Percentiles rank a stretch among this genome's conserved stretches.
Evolutionary conservation across 2,888 invertebrate species (phyloP).

Genomic region (Plagodis dolabraria): DNA sequence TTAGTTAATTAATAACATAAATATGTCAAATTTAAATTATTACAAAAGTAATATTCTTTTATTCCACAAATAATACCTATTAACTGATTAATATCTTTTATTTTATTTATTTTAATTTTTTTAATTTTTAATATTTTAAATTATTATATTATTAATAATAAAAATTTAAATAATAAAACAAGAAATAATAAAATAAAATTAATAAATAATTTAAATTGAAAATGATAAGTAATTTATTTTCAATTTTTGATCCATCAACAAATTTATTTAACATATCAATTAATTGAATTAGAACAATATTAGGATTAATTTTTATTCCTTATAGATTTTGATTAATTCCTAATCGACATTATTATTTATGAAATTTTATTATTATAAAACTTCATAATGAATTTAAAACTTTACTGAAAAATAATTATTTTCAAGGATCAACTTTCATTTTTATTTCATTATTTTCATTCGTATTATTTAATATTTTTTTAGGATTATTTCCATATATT

Average conservation of each 20-base stretch:
- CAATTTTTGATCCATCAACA: conserved; percentile 87
- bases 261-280: conserved; percentile 78
- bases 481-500: conserved; percentile 89
- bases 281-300: conserved; percentile 86
- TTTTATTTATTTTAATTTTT: conserved; percentile 68
- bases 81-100: conserved; percentile 79
- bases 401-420: conserved; percentile 71
- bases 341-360: conserved; percentile 43
- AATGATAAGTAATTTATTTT: conserved; percentile 89
- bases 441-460: conserved; percentile 85
- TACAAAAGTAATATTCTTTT: conserved; percentile 84
- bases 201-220: conserved; percentile 72
- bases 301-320: conserved; percentile 80
- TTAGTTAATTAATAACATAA: conserved; percentile 82
- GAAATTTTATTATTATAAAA: conserved; percentile 74
- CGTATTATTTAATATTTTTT: conserved; percentile 88
- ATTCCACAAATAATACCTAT: conserved; percentile 89
- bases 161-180: conserved; percentile 47
- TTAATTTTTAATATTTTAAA: conserved; percentile 81
- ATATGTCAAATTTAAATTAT: conserved; percentile 89
- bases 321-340: conserved; percentile 82
- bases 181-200: conserved; percentile 38
- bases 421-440: conserved; percentile 80
- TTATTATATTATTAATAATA: conserved; percentile 69
- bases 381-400: conserved; percentile 85